Evolutionary conservation across 2,888 invertebrate species (phyloP).

Genomic region (Nomada goodeniana): DNA sequence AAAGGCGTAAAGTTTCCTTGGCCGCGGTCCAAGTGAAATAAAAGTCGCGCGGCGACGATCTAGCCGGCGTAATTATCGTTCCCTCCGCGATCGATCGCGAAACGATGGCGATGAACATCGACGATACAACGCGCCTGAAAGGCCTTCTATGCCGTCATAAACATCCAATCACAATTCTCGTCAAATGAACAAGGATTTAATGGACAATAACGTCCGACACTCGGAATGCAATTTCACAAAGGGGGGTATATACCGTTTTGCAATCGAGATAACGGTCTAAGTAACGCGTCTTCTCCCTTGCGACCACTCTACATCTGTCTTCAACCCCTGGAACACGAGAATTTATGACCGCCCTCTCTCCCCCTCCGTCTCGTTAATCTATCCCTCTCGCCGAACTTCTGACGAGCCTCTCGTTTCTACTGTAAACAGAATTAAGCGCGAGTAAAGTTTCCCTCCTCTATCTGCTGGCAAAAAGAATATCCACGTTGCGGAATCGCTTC

Average conservation of each 20-base stretch:
- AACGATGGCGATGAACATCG: background rate
- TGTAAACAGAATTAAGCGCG: slow-evolving; percentile 59
- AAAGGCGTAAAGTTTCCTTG: background rate
- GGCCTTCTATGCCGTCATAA: background rate
- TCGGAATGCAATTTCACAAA: slow-evolving; percentile 21
- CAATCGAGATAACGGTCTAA: slow-evolving; percentile 30
- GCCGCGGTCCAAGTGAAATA: background rate
- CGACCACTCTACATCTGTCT: background rate
- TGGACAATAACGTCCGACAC: slow-evolving; percentile 6
- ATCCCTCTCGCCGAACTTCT: slow-evolving; percentile 37
- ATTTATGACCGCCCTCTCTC: slow-evolving; percentile 41
- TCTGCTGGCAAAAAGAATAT: slow-evolving; percentile 43
- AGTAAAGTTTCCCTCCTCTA: slow-evolving; percentile 31
- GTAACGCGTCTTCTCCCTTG: slow-evolving; percentile 14
- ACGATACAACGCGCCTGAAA: background rate
- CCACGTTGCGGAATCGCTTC: slow-evolving; percentile 52
- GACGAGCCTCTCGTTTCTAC: slow-evolving; percentile 45
- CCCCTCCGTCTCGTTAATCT: slow-evolving; percentile 43
- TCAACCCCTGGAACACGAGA: slow-evolving; percentile 11
- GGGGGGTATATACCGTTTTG: slow-evolving; percentile 1
- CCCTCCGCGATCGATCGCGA: background rate
- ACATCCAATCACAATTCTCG: background rate
- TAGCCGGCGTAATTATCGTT: background rate
- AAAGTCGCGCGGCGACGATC: background rate
- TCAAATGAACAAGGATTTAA: slow-evolving; percentile 2